These are phyloP conservation scores for Pseudomyrmex gracilis DNA, from an alignment of 1,140 invertebrate species.

Conservation along the genomic window DNA sequence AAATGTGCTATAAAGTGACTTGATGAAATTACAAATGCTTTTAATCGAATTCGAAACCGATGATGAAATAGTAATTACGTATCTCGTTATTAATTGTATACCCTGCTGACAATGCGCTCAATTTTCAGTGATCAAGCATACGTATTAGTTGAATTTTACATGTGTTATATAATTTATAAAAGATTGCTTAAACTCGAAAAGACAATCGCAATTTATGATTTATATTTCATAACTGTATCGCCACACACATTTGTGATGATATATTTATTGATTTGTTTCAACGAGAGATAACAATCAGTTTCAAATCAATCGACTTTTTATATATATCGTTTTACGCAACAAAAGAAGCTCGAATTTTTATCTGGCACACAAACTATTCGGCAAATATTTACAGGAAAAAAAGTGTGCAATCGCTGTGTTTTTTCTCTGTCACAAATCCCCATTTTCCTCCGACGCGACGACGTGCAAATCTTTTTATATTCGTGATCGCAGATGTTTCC, in stretches of 20 bases:
- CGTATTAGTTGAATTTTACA: neutral
- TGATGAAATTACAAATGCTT: constrained; percentile 18
- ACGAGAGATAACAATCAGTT: neutral
- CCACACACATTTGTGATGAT: neutral
- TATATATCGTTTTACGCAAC: constrained; percentile 1
- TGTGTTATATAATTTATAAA: neutral
- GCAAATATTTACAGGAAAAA: constrained; percentile 57
- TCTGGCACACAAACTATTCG: constrained; percentile 28
- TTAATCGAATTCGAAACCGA: constrained; percentile 10
- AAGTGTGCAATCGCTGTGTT: neutral
- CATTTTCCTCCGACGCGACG: constrained; percentile 22
- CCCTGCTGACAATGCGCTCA: neutral
- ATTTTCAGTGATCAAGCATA: constrained; percentile 23
- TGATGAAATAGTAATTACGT: constrained; percentile 16
- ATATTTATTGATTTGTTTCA: neutral
- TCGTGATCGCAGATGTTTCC: constrained; percentile 53
- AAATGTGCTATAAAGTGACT: constrained; percentile 17
- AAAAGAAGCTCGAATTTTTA: constrained; percentile 47
- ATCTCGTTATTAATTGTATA: constrained; percentile 34
- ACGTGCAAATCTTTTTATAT: constrained; percentile 43
- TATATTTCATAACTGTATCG: neutral
- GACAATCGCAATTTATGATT: neutral
- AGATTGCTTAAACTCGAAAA: constrained; percentile 7
- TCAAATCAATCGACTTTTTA: neutral
- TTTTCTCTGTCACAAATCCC: constrained; percentile 28